phyloP scores from a whole-genome alignment of 2,113 vertebrate genomes.

The Lepisosteus osseus region DNA sequence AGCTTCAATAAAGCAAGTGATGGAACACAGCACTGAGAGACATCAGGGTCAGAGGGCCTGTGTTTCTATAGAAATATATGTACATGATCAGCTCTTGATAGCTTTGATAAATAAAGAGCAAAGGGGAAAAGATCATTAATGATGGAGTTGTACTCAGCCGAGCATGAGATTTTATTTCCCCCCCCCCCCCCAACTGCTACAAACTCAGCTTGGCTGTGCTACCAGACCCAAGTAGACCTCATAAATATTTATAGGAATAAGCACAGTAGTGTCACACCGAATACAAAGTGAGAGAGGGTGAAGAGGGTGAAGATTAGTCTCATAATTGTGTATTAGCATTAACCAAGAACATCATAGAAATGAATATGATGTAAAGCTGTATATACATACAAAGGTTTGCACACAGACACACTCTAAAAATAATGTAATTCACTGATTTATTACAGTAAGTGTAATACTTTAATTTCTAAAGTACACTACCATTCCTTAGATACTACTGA shows the following conservation, averaged over 20 bases:
- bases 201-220: not conserved
- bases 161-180: constrained; percentile 49
- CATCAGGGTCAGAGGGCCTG: constrained; percentile 13
- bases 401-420: too few relatives aligned
- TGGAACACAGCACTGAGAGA: constrained; percentile 3
- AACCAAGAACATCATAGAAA: too few relatives aligned
- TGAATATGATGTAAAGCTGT: too few relatives aligned
- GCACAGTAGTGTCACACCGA: constrained; percentile 35
- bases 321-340: too few relatives aligned
- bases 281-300: constrained; percentile 40
- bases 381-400: too few relatives aligned
- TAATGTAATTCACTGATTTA: too few relatives aligned
- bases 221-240: constrained; percentile 34
- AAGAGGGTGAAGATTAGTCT: not conserved
- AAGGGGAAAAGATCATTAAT: constrained; percentile 11
- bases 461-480: too few relatives aligned
- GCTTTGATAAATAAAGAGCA: constrained; percentile 19
- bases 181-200: constrained; percentile 27
- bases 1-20: constrained; percentile 5
- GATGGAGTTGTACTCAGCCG: constrained; percentile 34
- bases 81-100: constrained; percentile 12
- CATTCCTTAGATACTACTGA: too few relatives aligned
- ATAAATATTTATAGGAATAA: constrained; percentile 54
- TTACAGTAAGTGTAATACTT: too few relatives aligned
- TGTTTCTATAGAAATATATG: not conserved